Percentiles rank a stretch among this genome's conserved stretches.
Evolutionary conservation across 1,140 invertebrate species (phyloP).

Genomic region (Magallana angulata): DNA sequence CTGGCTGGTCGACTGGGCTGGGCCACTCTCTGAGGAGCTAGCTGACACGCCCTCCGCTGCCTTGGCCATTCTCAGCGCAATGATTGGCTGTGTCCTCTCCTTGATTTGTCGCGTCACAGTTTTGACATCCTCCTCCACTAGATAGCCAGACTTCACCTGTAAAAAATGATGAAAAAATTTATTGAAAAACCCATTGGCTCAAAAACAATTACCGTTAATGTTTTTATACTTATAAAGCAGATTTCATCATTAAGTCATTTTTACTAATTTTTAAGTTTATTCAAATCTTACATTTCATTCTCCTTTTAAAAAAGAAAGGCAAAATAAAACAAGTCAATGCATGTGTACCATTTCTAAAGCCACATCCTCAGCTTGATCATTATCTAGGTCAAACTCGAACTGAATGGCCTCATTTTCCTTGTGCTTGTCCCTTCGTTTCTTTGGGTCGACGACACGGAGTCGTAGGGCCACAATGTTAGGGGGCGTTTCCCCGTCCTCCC

Average conservation of each 20-base stretch:
- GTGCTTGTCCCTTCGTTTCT: slow-evolving; percentile 95
- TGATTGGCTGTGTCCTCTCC: slow-evolving; percentile 84
- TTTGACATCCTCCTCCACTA: slow-evolving; percentile 85
- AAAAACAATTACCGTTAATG: background rate
- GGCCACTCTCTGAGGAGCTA: slow-evolving; percentile 49
- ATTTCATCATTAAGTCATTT: too few relatives aligned
- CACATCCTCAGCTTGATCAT: slow-evolving; percentile 96
- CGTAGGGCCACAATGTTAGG: slow-evolving; percentile 88
- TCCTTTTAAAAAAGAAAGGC: too few relatives aligned
- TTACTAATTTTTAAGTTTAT: too few relatives aligned
- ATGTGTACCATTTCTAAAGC: slow-evolving; percentile 92
- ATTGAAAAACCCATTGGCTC: background rate
- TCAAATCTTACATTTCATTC: too few relatives aligned
- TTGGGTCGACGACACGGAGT: slow-evolving; percentile 96
- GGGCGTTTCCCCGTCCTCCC: slow-evolving; percentile 81
- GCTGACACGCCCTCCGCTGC: slow-evolving; percentile 69
- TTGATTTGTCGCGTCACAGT: slow-evolving; percentile 93
- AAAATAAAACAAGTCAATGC: too few relatives aligned
- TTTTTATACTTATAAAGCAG: too few relatives aligned
- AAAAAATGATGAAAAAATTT: background rate
- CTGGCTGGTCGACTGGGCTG: background rate
- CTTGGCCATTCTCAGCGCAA: slow-evolving; percentile 78
- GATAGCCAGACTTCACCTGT: slow-evolving; percentile 77
- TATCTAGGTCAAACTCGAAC: slow-evolving; percentile 97
- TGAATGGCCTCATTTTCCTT: slow-evolving; percentile 99